Conservation (phyloP, 1,140 invertebrate species). For the Drosophila biarmipes region DNA sequence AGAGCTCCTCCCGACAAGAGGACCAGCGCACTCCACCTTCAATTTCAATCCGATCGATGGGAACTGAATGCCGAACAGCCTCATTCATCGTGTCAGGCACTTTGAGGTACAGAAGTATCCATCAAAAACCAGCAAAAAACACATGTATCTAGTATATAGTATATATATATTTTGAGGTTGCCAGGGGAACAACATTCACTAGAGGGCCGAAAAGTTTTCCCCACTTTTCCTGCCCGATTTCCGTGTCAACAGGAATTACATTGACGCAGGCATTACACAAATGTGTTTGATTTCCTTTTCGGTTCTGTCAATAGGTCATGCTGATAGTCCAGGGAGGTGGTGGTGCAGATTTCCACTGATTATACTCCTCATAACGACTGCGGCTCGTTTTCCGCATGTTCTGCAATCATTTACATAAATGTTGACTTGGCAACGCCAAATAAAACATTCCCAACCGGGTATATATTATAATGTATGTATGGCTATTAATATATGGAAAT, state of each 20-base stretch:
- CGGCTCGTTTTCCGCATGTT: constrained; percentile 30
- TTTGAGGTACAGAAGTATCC: constrained; percentile 35
- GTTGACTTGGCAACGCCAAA: constrained; percentile 47
- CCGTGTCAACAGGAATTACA: constrained; percentile 63
- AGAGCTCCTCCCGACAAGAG: constrained; percentile 29
- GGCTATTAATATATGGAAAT: constrained; percentile 38
- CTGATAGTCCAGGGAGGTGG: constrained; percentile 11
- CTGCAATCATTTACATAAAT: constrained; percentile 52
- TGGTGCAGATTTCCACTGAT: constrained; percentile 36
- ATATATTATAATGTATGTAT: constrained; percentile 9
- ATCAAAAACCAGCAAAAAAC: constrained; percentile 6
- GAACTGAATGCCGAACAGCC: constrained; percentile 14
- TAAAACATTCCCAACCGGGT: constrained; percentile 11
- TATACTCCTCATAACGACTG: constrained; percentile 28
- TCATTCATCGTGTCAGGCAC: constrained; percentile 38
- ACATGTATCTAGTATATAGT: background rate
- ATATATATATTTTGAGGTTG: constrained; percentile 28
- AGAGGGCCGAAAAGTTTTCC: constrained; percentile 7
- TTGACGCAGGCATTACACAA: constrained; percentile 52
- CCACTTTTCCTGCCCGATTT: constrained; percentile 34
- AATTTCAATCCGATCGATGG: constrained; percentile 16
- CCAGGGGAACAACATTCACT: constrained; percentile 35
- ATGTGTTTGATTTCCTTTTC: constrained; percentile 51
- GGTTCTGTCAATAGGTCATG: constrained; percentile 53
- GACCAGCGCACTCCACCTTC: constrained; percentile 1